phyloP scores from a whole-genome alignment of 2,888 invertebrate species.

The Mythimna ferrago region DNA sequence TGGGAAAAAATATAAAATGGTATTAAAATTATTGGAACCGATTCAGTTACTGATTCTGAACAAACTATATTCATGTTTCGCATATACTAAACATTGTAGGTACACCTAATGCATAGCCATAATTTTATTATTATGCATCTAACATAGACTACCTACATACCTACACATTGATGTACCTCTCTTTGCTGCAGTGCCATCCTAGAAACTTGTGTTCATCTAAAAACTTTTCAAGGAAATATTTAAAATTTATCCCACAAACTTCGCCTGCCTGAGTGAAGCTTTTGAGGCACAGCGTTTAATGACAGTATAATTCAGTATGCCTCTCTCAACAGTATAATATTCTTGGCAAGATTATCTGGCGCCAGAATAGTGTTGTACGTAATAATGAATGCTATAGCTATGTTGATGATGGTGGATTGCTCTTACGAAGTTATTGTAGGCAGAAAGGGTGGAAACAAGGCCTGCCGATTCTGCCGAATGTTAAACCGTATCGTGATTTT shows the following conservation, averaged over 20 bases:
- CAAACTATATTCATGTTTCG: too few species aligned
- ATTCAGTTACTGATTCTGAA: too few species aligned
- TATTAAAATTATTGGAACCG: too few species aligned
- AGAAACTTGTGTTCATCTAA: neutral
- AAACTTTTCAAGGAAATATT: constrained; percentile 2
- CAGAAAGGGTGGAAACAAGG: constrained; percentile 47
- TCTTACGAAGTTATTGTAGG: constrained; percentile 32
- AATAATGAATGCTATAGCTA: constrained; percentile 36
- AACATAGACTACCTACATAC: neutral
- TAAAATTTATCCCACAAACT: constrained; percentile 8
- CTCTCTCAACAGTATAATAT: constrained; percentile 34
- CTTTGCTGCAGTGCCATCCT: neutral
- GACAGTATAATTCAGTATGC: constrained; percentile 26
- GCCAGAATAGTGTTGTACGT: constrained; percentile 27
- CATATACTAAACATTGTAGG: too few species aligned
- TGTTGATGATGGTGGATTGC: constrained; percentile 36
- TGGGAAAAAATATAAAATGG: too few species aligned
- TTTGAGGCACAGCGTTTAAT: constrained; percentile 25
- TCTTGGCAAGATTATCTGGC: constrained; percentile 45
- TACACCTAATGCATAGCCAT: neutral
- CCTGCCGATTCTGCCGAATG: constrained; percentile 8
- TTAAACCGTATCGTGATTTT: constrained; percentile 31
- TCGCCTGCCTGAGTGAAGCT: constrained; percentile 2
- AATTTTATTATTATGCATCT: neutral
- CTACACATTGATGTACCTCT: neutral